Evolutionary conservation across 2,797 vertebrate genomes (phyloP).

Genomic region (Echeneis naucrates): DNA sequence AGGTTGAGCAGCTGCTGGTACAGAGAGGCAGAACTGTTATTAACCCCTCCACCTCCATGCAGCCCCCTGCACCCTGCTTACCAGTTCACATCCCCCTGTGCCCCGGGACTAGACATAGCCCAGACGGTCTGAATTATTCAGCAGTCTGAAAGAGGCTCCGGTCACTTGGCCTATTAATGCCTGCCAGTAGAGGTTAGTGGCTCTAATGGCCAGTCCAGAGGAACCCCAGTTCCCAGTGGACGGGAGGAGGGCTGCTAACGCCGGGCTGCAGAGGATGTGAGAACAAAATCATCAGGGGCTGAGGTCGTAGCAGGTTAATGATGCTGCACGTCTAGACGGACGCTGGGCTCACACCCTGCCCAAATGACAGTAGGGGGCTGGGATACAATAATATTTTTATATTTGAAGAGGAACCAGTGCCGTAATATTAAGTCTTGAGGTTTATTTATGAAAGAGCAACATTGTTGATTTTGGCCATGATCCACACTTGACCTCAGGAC

Average conservation of each 20-base stretch:
- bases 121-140: conserved; percentile 96
- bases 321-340: conserved; percentile 84
- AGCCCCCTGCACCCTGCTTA: conserved; percentile 67
- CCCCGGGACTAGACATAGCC: conserved; percentile 86
- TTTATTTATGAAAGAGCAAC: conserved; percentile 58
- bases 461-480: conserved; percentile 64
- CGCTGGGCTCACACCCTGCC: conserved; percentile 74
- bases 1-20: conserved; percentile 93
- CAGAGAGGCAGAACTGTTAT: conserved; percentile 95
- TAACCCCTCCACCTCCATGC: conserved; percentile 92
- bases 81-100: conserved; percentile 67
- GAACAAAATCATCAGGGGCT: conserved; percentile 82
- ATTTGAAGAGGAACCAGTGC: conserved; percentile 56
- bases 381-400: conserved; percentile 68
- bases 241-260: conserved; percentile 54
- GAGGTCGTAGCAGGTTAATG: conserved; percentile 85
- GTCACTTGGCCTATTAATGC: conserved; percentile 89
- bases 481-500: conserved; percentile 41
- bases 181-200: conserved; percentile 78
- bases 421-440: conserved; percentile 66
- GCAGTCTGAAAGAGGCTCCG: conserved; percentile 87
- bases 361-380: conserved; percentile 60
- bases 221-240: conserved; percentile 82
- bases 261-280: conserved; percentile 84
- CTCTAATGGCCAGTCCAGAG: conserved; percentile 88